Evolutionary conservation across 2,888 invertebrate genomes (phyloP).

Genomic region (Furcula furcula): DNA sequence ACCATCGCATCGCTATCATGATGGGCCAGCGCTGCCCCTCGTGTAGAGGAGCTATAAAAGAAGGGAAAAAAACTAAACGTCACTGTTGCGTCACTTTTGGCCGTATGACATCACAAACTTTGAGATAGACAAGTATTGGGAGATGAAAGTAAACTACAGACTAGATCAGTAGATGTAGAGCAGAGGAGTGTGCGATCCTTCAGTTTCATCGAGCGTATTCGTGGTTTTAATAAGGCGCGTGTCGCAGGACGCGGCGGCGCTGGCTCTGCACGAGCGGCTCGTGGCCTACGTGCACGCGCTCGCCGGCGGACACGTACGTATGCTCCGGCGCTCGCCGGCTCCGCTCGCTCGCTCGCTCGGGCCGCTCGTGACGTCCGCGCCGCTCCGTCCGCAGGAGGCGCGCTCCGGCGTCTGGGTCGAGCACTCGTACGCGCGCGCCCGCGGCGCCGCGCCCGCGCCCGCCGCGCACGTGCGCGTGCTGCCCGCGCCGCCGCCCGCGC

Average conservation of each 20-base stretch:
- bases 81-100: too few relatives aligned
- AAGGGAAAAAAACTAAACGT: too few relatives aligned
- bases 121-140: too few relatives aligned
- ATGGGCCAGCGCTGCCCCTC: too few relatives aligned
- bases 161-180: too few relatives aligned
- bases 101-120: too few relatives aligned
- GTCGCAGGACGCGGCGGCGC: slow-evolving; percentile 2
- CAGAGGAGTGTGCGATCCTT: too few relatives aligned
- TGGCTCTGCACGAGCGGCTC: slow-evolving; percentile 54
- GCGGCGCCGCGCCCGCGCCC: slow-evolving; percentile 28
- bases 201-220: too few relatives aligned
- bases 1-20: too few relatives aligned
- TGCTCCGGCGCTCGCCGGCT: slow-evolving; percentile 16
- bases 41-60: too few relatives aligned
- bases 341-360: neutral
- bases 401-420: slow-evolving; percentile 60
- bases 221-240: neutral
- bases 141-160: too few relatives aligned
- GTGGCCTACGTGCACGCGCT: slow-evolving; percentile 57
- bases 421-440: slow-evolving; percentile 63
- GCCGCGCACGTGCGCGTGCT: slow-evolving; percentile 36
- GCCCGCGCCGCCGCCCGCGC: slow-evolving; percentile 32
- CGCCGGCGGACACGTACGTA: slow-evolving; percentile 42
- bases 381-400: slow-evolving; percentile 22
- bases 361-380: neutral